Conservation (phyloP, 1,140 invertebrate genomes). For the Pachyrhynchus sulphureomaculatus region DNA sequence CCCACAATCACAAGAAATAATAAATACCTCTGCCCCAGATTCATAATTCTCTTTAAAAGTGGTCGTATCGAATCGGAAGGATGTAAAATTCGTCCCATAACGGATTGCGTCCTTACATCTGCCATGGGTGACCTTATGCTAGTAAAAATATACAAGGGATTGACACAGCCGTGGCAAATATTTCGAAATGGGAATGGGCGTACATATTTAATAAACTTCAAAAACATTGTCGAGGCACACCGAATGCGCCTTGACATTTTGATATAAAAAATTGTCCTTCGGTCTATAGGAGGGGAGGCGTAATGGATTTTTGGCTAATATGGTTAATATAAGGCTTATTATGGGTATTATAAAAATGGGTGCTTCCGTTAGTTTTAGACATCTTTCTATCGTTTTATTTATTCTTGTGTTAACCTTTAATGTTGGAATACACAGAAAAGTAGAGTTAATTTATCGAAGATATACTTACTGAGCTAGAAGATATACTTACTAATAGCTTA, state of each 20-base stretch:
- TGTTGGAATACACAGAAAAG: no score
- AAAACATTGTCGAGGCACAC: constrained; percentile 29
- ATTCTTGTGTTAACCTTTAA: no score
- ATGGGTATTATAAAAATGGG: no score
- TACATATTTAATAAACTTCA: constrained; percentile 34
- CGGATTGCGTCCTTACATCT: constrained; percentile 28
- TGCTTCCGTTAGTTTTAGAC: no score
- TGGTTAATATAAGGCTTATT: constrained; percentile 22
- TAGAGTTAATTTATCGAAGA: no score
- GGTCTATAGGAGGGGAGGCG: constrained; percentile 8
- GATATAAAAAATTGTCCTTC: constrained; percentile 23
- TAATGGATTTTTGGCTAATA: constrained; percentile 26
- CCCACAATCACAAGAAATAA: no score
- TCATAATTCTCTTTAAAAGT: constrained; percentile 10
- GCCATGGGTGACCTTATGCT: constrained; percentile 25
- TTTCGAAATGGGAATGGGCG: constrained; percentile 37
- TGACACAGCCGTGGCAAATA: constrained; percentile 37
- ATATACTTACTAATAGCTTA: no score
- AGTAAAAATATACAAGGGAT: constrained; percentile 17
- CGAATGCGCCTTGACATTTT: constrained; percentile 29
- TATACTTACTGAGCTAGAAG: no score
- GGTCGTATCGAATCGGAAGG: constrained; percentile 21
- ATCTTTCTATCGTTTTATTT: no score
- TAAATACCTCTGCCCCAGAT: not conserved
- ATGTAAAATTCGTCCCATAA: constrained; percentile 33